Base-by-base conservation (phyloP, 2,888 invertebrate genomes). In the Maniola hyperantus region DNA sequence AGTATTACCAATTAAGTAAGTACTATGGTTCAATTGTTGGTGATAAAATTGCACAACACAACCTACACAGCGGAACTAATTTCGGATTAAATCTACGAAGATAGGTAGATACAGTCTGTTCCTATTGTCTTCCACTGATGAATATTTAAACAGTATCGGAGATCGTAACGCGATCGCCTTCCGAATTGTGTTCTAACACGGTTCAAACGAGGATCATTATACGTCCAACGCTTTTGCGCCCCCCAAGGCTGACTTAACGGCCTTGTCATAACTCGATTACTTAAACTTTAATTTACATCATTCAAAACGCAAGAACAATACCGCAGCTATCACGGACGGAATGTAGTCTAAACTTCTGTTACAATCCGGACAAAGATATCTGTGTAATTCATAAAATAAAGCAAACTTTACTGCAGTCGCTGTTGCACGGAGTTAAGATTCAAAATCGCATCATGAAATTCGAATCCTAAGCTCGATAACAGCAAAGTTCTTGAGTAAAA, bases 271-370 rank as follows among this genome's bases (percentile, higher is more conserved):
- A 71, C 68, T 59, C 67, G 71, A 72, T 72, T 68, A 72, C 71
- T 71, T 65, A 66, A 67, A 61, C 65, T 69, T 70, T 70, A 69
- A 72, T 71, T 71, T 69, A 68, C 65, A 70, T 66, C 65, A 66
- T 71, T 69, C 61, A 71, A 72, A 74, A 72, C 67, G 65, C 67
- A 66, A 69, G 71, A 73, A 75, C 76, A 75, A 75, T 75, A 73
- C 70, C 64, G 61, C 67, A 71, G 71, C 79, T 79, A 81, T 83
- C 83, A 81, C 81, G 75, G 71, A 80, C 67, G 85, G 88, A 89
- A 88, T 89, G 87, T 87, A 86, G 85, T 83, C 81, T 84, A 83
- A 84, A 86, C 85, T 84, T 83, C 82, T 82, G 79, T 82, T 82
- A 77, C 75, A 73, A 71, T 73, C 73, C 75, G 67, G 72, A 67